Evolutionary conservation across 1,140 invertebrate genomes (phyloP), one percentile per base, ranked within the genome.

Genomic region (Drosophila sechellia): DNA sequence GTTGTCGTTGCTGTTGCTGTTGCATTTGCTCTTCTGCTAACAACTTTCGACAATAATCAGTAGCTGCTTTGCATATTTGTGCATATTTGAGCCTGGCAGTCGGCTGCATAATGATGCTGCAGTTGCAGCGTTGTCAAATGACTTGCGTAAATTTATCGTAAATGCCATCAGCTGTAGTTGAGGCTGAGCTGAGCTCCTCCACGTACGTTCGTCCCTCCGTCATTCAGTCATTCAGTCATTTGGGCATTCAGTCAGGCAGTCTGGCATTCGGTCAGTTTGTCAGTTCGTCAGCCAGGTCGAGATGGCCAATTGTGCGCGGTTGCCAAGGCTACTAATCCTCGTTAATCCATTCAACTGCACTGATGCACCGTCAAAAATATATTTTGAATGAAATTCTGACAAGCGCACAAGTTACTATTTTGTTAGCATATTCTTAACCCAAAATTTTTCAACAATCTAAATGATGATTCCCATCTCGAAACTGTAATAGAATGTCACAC

Each of bases 131-230:
- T 81, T 89, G 89, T 89, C 89, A 91, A 91, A 91, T 91, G 89
- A 91, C 89, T 91, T 91, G 89, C 84, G 86, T 89, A 91, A 91
- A 91, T 91, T 91, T 91, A 91, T 91, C 89, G 89, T 85, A 91
- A 89, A 85, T 89, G 84, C 78, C 80, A 91, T 91, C 89, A 90
- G 81, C 76, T 65, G 57, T 57, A 75, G 70, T 25, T 17, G 46
- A 53, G 20, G 45, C 37, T 52, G 55, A 40, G 45, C 45, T 52
- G 42, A 50, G 45, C 46, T 64, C 53, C 37, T 60, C 52, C n/a
- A 31, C 49, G 58, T 11, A 57, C 27, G 55, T 57, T 80, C 77
- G 43, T 59, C 80, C 68, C 43, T 49, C 65, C 48, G 52, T 56
- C 71, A 75, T 56, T 68, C 48, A 53, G 54, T 40, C 17, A 43